A percentile compares a stretch with the other conserved stretches of the same genome.
phyloP scores from a whole-genome alignment of 2,113 vertebrate species.

The Gymnarchus niloticus region DNA sequence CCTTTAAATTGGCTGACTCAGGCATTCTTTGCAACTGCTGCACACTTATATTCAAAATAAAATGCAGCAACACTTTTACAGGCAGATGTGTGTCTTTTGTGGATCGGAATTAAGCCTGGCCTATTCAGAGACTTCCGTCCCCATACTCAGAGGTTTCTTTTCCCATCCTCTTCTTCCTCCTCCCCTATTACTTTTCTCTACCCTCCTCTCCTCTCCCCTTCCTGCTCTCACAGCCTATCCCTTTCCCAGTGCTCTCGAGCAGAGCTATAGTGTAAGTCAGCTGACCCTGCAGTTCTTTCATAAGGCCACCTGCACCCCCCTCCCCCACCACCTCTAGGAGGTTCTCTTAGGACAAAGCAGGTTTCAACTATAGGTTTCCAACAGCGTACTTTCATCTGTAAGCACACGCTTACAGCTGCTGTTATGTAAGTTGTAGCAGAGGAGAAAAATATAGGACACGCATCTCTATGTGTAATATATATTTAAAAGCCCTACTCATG shows the following conservation, averaged over 20 bases:
- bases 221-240: background rate
- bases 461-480: background rate
- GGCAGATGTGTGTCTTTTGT: background rate
- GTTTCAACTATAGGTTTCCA: background rate
- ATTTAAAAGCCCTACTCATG: background rate
- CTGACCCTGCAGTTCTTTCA: background rate
- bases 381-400: background rate
- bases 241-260: background rate
- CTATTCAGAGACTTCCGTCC: background rate
- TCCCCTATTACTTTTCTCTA: background rate
- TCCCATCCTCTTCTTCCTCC: background rate
- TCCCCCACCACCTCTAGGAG: background rate
- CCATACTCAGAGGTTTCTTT: background rate
- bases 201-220: background rate
- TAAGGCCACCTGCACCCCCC: background rate
- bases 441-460: background rate
- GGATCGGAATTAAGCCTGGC: background rate
- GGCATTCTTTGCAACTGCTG: background rate
- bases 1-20: slow-evolving; percentile 12
- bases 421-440: background rate
- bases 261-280: background rate
- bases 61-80: background rate
- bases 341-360: background rate
- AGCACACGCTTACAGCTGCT: background rate
- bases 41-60: slow-evolving; percentile 16